phyloP scores from a whole-genome alignment of 2,797 vertebrate species.

The Anolis apletophallus region DNA sequence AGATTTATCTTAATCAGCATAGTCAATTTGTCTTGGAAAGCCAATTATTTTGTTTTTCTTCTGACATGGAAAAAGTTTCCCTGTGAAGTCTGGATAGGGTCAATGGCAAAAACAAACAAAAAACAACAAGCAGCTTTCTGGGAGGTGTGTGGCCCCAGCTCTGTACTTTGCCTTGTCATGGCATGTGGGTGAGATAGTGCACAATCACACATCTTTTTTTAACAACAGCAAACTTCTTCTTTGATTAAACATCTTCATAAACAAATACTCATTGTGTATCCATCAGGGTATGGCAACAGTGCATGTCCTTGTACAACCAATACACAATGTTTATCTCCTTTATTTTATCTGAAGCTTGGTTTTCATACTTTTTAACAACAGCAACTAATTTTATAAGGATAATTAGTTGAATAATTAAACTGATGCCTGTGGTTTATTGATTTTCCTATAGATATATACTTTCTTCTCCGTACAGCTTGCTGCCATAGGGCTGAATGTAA shows the following conservation, averaged over 20 bases:
- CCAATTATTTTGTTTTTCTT: no score
- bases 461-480: background rate
- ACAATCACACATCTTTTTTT: background rate
- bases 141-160: no score
- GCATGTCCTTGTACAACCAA: background rate
- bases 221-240: background rate
- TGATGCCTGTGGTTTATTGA: background rate
- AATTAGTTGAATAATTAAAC: conserved; percentile 8
- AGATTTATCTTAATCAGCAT: no score
- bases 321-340: background rate
- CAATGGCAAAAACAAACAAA: no score
- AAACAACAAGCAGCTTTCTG: no score
- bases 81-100: no score
- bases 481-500: background rate
- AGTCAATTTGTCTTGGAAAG: no score
- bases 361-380: background rate
- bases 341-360: background rate
- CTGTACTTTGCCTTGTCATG: no score
- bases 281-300: background rate
- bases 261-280: background rate
- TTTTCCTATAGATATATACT: conserved; percentile 10
- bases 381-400: background rate
- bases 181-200: background rate
- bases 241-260: background rate
- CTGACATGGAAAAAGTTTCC: no score